phyloP scores from a whole-genome alignment of 2,797 vertebrate species.

The Orientallactaga sibirica region DNA sequence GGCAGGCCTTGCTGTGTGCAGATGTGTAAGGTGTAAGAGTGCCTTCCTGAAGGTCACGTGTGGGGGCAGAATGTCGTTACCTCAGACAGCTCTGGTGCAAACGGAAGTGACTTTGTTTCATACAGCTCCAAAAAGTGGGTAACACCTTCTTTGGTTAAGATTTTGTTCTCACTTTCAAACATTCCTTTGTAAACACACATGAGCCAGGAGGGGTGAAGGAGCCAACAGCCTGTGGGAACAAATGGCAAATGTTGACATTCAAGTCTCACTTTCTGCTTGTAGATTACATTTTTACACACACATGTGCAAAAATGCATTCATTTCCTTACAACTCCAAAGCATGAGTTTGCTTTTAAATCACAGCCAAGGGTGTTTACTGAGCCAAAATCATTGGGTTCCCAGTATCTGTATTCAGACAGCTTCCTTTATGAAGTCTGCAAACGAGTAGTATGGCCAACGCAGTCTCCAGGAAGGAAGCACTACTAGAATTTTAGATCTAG shows the following conservation, averaged over 20 bases:
- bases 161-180: constrained; percentile 98
- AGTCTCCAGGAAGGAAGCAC: neutral
- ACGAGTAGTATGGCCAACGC: neutral
- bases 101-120: constrained; percentile 88
- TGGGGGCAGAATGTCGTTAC: constrained; percentile 83
- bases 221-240: constrained; percentile 85
- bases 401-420: neutral
- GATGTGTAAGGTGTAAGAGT: too few species aligned
- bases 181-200: constrained; percentile 96
- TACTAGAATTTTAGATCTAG: neutral
- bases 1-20: rapidly evolving
- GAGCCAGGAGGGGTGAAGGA: constrained; percentile 95
- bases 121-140: constrained; percentile 94
- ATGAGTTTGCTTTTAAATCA: neutral
- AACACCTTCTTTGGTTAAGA: constrained; percentile 94
- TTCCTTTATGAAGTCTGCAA: neutral
- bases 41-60: neutral
- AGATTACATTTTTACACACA: neutral
- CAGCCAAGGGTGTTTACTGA: neutral
- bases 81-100: constrained; percentile 91
- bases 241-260: neutral
- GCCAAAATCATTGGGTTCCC: neutral
- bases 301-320: neutral
- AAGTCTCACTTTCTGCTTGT: rapidly evolving
- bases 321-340: neutral